Conservation (phyloP, 2,113 vertebrate genomes). For the Cricetomys ansorgei region DNA sequence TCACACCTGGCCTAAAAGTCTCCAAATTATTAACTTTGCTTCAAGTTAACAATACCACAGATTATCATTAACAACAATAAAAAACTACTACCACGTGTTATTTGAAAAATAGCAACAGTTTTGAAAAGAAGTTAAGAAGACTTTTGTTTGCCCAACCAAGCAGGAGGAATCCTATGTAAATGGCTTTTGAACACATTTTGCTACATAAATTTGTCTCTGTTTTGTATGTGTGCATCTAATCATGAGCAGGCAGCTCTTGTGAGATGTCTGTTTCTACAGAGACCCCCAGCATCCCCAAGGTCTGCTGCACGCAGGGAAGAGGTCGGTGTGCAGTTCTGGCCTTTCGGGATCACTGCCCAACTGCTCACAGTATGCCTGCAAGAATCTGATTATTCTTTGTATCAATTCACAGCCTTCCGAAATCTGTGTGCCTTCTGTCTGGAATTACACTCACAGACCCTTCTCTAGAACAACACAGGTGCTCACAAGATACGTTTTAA, state of each 20-base stretch:
- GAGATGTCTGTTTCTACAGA: not conserved
- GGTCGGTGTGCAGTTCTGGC: not conserved
- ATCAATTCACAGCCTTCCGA: not conserved
- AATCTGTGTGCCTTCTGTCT: constrained; percentile 40
- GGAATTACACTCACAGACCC: not conserved
- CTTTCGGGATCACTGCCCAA: not conserved
- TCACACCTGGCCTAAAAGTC: not conserved
- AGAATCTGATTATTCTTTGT: not conserved
- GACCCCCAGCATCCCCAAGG: not conserved
- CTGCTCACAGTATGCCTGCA: constrained; percentile 12
- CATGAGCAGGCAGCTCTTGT: not conserved
- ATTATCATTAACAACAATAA: not conserved
- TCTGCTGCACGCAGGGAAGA: not conserved
- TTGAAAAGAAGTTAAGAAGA: constrained; percentile 4
- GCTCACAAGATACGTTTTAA: not conserved
- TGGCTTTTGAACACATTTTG: not conserved
- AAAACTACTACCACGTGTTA: not conserved
- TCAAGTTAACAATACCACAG: not conserved
- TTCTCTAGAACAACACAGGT: not conserved
- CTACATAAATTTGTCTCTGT: not conserved
- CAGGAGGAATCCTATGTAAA: constrained; percentile 1
- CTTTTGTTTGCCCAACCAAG: not conserved
- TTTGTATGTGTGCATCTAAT: not conserved
- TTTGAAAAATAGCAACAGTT: constrained; percentile 38
- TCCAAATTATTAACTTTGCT: constrained; percentile 22